Conservation (phyloP, 2,797 vertebrate species). For the Brachymystax lenok region DNA sequence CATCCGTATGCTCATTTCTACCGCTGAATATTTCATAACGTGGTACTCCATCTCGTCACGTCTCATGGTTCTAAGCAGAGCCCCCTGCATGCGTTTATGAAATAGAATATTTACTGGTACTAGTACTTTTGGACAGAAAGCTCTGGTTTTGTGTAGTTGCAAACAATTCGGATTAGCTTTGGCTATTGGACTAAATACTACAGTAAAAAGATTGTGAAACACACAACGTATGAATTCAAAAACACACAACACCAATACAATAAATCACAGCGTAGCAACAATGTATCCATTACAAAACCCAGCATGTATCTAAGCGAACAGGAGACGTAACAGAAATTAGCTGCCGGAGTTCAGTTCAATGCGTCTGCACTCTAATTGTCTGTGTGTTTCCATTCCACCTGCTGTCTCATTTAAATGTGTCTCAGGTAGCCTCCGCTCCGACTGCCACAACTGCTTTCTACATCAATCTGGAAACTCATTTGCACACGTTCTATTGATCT, state of each 20-base stretch:
- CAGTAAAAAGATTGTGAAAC: neutral
- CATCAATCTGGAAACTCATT: slow-evolving; percentile 73
- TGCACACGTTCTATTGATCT: slow-evolving; percentile 77
- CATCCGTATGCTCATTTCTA: neutral
- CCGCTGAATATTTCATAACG: neutral
- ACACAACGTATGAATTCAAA: no score
- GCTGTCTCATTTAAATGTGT: slow-evolving; percentile 68
- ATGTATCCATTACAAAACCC: neutral
- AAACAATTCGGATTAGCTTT: neutral
- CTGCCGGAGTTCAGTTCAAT: slow-evolving; percentile 40
- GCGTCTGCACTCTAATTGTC: slow-evolving; percentile 58
- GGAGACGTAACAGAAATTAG: slow-evolving; percentile 26
- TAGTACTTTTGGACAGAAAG: neutral
- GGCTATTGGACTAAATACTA: neutral
- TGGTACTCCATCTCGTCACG: neutral
- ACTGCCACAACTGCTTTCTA: slow-evolving; percentile 75
- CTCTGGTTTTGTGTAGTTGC: neutral
- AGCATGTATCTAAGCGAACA: slow-evolving; percentile 31
- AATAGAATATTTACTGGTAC: neutral
- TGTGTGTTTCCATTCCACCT: slow-evolving; percentile 62
- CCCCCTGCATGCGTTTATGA: neutral
- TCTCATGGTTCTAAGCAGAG: neutral
- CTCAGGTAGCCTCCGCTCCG: slow-evolving; percentile 62
- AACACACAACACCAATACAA: neutral
- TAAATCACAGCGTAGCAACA: neutral